Conservation (phyloP, 2,113 vertebrate species). For the Turdus rufiventris region DNA sequence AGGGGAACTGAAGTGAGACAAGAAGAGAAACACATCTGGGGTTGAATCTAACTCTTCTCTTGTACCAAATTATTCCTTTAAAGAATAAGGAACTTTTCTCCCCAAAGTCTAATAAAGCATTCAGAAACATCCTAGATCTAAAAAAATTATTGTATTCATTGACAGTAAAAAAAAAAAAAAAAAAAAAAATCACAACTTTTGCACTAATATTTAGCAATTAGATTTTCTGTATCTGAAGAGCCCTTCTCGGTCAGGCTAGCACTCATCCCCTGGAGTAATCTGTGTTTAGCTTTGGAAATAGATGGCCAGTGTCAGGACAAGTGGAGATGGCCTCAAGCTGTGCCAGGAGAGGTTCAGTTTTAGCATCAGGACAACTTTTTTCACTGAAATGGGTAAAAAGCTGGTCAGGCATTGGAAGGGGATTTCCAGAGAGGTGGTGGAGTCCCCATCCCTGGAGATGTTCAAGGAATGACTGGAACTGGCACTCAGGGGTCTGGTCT, state of each 20-base stretch:
- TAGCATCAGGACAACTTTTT: neutral
- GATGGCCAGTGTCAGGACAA: neutral
- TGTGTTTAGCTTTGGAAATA: neutral
- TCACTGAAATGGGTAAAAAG: neutral
- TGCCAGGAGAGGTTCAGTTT: neutral
- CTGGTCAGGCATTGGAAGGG: neutral
- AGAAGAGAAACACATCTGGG: neutral
- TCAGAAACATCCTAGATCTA: neutral
- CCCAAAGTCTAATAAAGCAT: neutral
- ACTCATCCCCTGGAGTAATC: neutral
- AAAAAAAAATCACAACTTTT: neutral
- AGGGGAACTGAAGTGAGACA: neutral
- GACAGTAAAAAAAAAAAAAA: neutral
- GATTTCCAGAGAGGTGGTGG: neutral
- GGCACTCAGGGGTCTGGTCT: neutral
- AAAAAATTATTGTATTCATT: neutral
- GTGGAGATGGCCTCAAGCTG: neutral
- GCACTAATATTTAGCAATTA: neutral
- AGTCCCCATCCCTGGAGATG: neutral
- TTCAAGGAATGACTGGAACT: neutral
- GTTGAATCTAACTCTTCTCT: neutral
- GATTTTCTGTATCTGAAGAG: neutral
- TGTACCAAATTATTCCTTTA: neutral
- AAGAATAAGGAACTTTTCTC: neutral
- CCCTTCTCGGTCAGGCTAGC: neutral